These are phyloP conservation scores for Diphyllodes magnificus DNA, from an alignment of 2,113 vertebrate genomes.

Conservation along the genomic window DNA sequence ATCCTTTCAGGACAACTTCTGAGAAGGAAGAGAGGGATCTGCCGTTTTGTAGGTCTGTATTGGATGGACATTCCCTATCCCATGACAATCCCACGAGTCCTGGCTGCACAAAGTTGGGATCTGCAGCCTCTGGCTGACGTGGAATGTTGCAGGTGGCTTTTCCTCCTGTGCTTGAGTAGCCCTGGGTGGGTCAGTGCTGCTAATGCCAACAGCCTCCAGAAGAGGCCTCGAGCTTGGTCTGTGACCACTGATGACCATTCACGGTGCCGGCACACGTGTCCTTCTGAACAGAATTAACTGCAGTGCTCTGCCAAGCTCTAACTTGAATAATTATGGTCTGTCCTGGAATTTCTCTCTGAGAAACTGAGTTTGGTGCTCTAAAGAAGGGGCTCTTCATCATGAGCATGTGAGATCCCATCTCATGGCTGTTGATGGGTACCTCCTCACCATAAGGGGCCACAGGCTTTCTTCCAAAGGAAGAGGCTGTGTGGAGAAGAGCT, in stretches of 20 bases:
- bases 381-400: background rate
- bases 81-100: background rate
- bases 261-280: background rate
- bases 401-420: background rate
- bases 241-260: background rate
- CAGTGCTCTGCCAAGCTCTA: background rate
- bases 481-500: background rate
- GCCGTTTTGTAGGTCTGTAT: background rate
- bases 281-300: background rate
- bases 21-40: background rate
- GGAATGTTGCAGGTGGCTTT: accelerated
- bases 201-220: background rate
- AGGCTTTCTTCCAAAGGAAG: background rate
- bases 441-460: background rate
- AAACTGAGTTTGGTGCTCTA: background rate
- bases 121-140: background rate
- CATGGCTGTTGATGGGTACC: background rate
- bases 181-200: background rate
- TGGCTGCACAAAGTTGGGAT: background rate
- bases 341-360: background rate
- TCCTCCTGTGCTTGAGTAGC: background rate
- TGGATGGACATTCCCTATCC: background rate
- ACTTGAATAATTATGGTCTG: background rate
- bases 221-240: background rate
- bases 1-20: background rate